Evolutionary conservation across 2,797 vertebrate genomes (phyloP).

Genomic region (Calcarius lapponicus): DNA sequence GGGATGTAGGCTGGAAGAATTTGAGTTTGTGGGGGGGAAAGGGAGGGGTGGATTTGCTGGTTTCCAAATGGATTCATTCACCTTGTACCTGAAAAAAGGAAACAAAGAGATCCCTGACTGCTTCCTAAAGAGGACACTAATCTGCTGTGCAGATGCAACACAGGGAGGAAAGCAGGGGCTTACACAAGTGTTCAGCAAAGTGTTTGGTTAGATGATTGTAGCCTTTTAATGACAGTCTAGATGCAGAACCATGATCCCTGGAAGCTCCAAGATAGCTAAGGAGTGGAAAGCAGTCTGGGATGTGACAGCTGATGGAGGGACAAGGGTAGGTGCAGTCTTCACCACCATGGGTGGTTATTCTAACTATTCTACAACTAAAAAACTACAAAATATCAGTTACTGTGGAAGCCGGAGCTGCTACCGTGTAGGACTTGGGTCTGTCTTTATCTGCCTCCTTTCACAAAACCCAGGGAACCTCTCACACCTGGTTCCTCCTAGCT

Average conservation of each 20-base stretch:
- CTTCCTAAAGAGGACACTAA: neutral
- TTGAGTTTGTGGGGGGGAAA: neutral
- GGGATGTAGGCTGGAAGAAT: slow-evolving; percentile 72
- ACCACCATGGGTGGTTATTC: neutral
- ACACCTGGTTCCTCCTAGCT: neutral
- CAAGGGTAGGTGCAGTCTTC: neutral
- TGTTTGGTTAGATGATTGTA: slow-evolving; percentile 19
- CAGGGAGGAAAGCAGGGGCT: neutral
- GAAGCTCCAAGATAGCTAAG: slow-evolving; percentile 7
- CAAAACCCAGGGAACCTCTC: neutral
- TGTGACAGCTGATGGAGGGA: neutral
- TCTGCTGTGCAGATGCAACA: neutral
- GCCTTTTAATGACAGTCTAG: neutral
- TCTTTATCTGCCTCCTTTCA: neutral
- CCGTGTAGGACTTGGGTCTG: neutral
- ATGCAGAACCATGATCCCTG: neutral
- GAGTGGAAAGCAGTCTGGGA: neutral
- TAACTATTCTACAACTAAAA: neutral
- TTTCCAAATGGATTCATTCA: slow-evolving; percentile 81
- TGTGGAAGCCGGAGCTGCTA: neutral
- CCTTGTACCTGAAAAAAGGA: slow-evolving; percentile 78
- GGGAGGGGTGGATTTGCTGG: slow-evolving; percentile 41
- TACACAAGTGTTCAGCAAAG: neutral
- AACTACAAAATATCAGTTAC: neutral
- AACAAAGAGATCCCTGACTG: slow-evolving; percentile 53